Conservation (phyloP, 1,140 invertebrate species). For the Drosophila saltans region DNA sequence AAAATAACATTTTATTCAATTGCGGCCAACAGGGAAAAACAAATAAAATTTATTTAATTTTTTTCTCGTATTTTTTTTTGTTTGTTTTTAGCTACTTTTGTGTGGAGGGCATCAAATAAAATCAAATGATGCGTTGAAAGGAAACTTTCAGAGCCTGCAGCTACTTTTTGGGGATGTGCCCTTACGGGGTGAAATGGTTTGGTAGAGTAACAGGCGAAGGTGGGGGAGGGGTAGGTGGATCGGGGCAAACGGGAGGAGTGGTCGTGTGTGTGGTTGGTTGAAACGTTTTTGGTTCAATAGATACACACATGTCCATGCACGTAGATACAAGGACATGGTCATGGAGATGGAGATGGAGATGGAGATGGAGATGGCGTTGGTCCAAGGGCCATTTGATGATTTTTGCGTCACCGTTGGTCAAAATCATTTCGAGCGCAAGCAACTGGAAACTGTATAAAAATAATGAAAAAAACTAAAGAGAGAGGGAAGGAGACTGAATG, state of each 20-base stretch:
- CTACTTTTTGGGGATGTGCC: conserved; percentile 52
- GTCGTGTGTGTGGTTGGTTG: conserved; percentile 58
- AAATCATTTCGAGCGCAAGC: conserved; percentile 80
- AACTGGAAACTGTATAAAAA: conserved; percentile 82
- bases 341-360: neutral
- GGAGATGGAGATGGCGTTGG: conserved; percentile 22
- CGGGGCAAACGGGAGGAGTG: conserved; percentile 26
- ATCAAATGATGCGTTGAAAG: conserved; percentile 78
- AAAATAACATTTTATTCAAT: conserved; percentile 80
- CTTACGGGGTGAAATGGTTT: neutral
- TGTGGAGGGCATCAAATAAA: conserved; percentile 73
- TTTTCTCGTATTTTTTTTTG: conserved; percentile 22
- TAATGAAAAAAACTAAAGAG: conserved; percentile 55
- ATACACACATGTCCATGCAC: conserved; percentile 51
- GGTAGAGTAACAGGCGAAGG: conserved; percentile 2
- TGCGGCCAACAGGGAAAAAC: conserved; percentile 65
- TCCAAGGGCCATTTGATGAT: conserved; percentile 69
- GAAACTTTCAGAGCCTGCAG: conserved; percentile 47
- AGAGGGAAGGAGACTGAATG: conserved; percentile 4
- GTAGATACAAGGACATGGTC: conserved; percentile 20
- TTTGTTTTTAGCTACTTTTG: conserved; percentile 59
- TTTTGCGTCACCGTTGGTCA: conserved; percentile 80
- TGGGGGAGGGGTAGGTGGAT: neutral
- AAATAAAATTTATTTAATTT: conserved; percentile 77
- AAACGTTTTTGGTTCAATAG: conserved; percentile 75